Evolutionary conservation across 2,888 invertebrate species (phyloP), one percentile per base, ranked within the genome.

Genomic region (Oligia latruncula): DNA sequence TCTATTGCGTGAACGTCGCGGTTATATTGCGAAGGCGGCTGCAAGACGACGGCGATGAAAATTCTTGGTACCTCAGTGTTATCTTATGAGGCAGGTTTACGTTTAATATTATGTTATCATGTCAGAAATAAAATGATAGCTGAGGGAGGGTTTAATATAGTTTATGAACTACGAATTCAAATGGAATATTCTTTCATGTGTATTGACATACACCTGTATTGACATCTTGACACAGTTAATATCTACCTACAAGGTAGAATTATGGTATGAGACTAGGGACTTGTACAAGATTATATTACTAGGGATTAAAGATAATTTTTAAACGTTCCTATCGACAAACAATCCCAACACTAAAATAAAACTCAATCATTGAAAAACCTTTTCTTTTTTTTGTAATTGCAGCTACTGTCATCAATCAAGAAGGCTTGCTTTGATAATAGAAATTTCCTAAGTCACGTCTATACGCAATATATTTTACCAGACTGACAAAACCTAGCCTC

Each of bases 11-110:
- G 92, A 93, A 93, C 93, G 93, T 94, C 95, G 93, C 92, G 93
- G 93, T 94, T 95, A 95, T 95, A 96, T 96, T 95, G 96, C 96
- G 93, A 92, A 94, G 93, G 92, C 92, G 92, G 94, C 94, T 94
- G 95, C 95, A 95, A 94, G 94, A 93, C 94, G 95, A 94, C 93
- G 92, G 92, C 95, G 93, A 95, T 95, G 96, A 96, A 95, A 95
- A 96, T 96, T 96, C 96, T 96, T 95, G 93, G 95, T 95, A 95
- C 94, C 95, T 95, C 94, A 94, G 93, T 95, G 96, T 96, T 96
- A 95, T 96, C 95, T 95, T 94, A 95, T 93, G 95, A 95, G 94
- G 93, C 93, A 92, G 94, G 94, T 95, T 95, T 94, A 95, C 94
- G 93, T 96, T 94, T 95, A 94, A 95, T 95, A 95, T 94, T 93